A percentile compares a stretch with the other conserved stretches of the same genome.
Conservation (phyloP, 1,140 invertebrate genomes). For the Lordiphosa stackelbergi region DNA sequence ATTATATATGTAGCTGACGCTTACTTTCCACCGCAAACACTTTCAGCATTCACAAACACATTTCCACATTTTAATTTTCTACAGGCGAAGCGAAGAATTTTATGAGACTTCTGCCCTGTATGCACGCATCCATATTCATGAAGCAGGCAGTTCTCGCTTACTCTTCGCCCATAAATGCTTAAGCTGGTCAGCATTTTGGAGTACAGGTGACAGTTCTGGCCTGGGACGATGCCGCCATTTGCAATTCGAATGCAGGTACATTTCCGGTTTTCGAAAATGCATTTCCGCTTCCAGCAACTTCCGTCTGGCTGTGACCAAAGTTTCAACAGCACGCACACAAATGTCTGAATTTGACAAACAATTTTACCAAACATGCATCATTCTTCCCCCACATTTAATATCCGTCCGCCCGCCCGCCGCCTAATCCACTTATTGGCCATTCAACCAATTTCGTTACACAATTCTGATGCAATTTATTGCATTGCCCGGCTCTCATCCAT, state of each 20-base stretch:
- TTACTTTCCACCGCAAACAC: too few species aligned
- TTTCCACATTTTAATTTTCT: too few species aligned
- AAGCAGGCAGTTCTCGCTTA: not conserved
- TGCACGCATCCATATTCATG: too few species aligned
- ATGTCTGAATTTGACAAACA: slow-evolving; percentile 62
- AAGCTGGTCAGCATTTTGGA: not conserved
- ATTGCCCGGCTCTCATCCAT: slow-evolving; percentile 19
- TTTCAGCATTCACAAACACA: too few species aligned
- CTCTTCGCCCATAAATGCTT: slow-evolving; percentile 2
- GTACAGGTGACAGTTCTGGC: slow-evolving; percentile 7
- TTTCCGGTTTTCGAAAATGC: slow-evolving; percentile 70
- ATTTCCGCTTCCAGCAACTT: slow-evolving; percentile 59
- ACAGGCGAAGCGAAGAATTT: too few species aligned
- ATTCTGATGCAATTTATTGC: slow-evolving; percentile 66
- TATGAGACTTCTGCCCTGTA: too few species aligned
- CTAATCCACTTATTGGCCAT: slow-evolving; percentile 68
- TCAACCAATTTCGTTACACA: slow-evolving; percentile 70
- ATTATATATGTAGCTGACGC: not conserved
- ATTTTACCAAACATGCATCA: slow-evolving; percentile 16
- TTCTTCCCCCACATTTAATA: slow-evolving; percentile 15
- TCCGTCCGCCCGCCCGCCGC: slow-evolving; percentile 9
- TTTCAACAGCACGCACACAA: slow-evolving; percentile 33
- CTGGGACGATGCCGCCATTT: slow-evolving; percentile 29
- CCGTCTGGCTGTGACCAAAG: slow-evolving; percentile 12
- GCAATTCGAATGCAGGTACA: slow-evolving; percentile 63